Percentiles rank a stretch among this genome's conserved stretches.
Evolutionary conservation across 1,140 invertebrate species (phyloP).

Genomic region (Ips typographus): DNA sequence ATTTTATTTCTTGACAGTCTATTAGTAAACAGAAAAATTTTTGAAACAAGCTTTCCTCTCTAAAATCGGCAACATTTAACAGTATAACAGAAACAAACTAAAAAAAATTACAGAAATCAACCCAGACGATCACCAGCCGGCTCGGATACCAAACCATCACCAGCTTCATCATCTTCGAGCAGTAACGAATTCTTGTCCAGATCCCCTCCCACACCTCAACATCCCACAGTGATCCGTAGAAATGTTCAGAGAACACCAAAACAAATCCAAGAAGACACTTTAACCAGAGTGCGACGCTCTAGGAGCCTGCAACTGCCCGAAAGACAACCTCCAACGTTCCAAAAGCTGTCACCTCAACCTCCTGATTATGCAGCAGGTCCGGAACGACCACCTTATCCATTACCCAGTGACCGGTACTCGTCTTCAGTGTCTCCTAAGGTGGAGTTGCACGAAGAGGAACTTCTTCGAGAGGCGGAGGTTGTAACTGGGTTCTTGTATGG

Average conservation of each 20-base stretch:
- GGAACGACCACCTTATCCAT: conserved; percentile 23
- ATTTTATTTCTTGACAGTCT: no score
- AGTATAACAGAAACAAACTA: neutral
- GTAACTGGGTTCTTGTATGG: conserved; percentile 61
- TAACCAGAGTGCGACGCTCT: conserved; percentile 56
- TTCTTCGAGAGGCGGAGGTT: conserved; percentile 57
- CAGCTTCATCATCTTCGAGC: conserved; percentile 56
- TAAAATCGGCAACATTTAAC: no score
- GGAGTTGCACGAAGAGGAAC: conserved; percentile 52
- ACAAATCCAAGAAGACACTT: conserved; percentile 47
- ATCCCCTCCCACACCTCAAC: conserved; percentile 50
- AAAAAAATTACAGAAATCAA: conserved; percentile 38
- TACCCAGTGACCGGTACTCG: neutral
- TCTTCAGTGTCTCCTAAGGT: conserved; percentile 20
- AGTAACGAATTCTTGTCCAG: conserved; percentile 50
- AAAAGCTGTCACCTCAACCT: conserved; percentile 45
- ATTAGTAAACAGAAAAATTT: no score
- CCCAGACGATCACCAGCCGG: conserved; percentile 54
- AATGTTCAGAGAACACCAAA: conserved; percentile 40
- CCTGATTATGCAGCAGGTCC: conserved; percentile 47
- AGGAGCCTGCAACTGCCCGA: conserved; percentile 60
- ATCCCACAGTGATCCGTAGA: conserved; percentile 43
- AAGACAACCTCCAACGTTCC: conserved; percentile 53
- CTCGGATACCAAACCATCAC: conserved; percentile 54
- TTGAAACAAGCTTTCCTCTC: no score